Base-by-base conservation (phyloP, 1,140 invertebrate species). In the Caenorhabditis briggsae region DNA sequence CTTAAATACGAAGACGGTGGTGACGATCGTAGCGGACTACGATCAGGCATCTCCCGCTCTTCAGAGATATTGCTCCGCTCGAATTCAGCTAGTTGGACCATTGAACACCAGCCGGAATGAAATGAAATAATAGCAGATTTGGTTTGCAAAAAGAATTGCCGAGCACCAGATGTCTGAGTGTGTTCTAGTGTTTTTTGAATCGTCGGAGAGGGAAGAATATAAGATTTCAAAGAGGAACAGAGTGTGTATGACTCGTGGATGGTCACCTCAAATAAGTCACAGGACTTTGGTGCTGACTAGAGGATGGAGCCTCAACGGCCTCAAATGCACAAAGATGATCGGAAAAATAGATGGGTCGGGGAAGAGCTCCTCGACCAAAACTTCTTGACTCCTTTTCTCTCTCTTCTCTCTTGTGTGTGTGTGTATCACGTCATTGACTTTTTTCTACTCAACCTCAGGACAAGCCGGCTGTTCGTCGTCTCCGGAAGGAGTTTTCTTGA, bases 211-310 rank as follows among this genome's bases (percentile, higher is more conserved):
- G 33, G 33, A 33, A 33, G 33, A 33, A 33, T 33, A 78, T 23
- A 23, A 50, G 20, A 14, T 2, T 23, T 23, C 7, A n/a, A 23
- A 23, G 46, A 23, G 50, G 70, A 53, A 78, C 14, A 16, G 64
- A 70, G 16, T 78, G 46, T 78, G 70, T 33, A 33, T 33, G 18
- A 53, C 70, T 50, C 70, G 70, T 78, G 70, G 50, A 78, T 78
- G 46, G 70, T 78, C 70, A 78, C 70, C 70, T 78, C 70, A 50
- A 78, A 78, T 43, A 78, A 78, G 70, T 78, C 70, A 78, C 70
- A 78, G 43, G 70, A 78, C 46, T 78, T 50, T 78, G 70, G 46
- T 78, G 70, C 70, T 78, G 70, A 78, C 70, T 78, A 50, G 70
- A 48, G 70, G 11, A n/a, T 43, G n/a, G 46, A n/a, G 14, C 33